These are phyloP conservation scores for Ochlodes sylvanus DNA, from an alignment of 2,888 invertebrate species.

Conservation along the genomic window DNA sequence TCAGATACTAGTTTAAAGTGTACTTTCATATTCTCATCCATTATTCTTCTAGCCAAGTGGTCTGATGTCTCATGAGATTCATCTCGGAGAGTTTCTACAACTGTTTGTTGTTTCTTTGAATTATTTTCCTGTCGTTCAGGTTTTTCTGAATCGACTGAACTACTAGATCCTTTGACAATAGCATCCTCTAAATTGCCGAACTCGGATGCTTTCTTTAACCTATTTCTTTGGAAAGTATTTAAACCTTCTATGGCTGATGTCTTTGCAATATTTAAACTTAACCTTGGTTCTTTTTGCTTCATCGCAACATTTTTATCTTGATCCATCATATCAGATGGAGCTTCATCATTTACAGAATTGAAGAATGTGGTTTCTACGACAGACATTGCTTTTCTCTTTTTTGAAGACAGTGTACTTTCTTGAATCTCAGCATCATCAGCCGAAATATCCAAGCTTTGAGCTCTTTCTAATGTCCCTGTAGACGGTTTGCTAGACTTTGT, in stretches of 20 bases:
- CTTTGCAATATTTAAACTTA: constrained; percentile 81
- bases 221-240: constrained; percentile 87
- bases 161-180: constrained; percentile 85
- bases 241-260: constrained; percentile 86
- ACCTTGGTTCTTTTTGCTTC: constrained; percentile 84
- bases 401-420: constrained; percentile 78
- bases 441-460: constrained; percentile 92
- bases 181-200: constrained; percentile 92
- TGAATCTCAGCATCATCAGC: constrained; percentile 77
- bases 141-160: constrained; percentile 76
- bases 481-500: constrained; percentile 75
- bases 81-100: constrained; percentile 61
- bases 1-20: constrained; percentile 78
- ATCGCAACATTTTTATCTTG: constrained; percentile 65
- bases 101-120: constrained; percentile 50
- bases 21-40: constrained; percentile 80
- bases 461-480: constrained; percentile 88
- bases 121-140: constrained; percentile 57
- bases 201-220: constrained; percentile 90
- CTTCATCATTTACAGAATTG: constrained; percentile 71
- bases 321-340: constrained; percentile 75
- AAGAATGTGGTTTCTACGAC: constrained; percentile 78
- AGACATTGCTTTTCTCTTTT: constrained; percentile 88
- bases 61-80: constrained; percentile 75
- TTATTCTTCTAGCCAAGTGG: constrained; percentile 75